Base-by-base conservation (phyloP, 2,113 vertebrate genomes). In the Labrus mixtus region DNA sequence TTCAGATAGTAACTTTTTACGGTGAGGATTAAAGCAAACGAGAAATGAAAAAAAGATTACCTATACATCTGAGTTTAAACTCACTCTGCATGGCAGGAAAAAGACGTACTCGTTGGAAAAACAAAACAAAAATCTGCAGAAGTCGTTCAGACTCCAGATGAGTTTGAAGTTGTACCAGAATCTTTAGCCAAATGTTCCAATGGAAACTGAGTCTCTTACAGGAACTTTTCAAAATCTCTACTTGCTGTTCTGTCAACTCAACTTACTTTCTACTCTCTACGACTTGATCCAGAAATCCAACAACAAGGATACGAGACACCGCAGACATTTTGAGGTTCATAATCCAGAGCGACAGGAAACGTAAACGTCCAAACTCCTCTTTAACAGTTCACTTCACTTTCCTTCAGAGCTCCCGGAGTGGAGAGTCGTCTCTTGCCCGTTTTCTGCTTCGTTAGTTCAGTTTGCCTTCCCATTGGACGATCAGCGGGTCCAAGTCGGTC, bases 401-500 rank as follows among this genome's bases (percentile, higher is more conserved):
- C 16, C 1, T 5, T 0, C 11, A 0, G n/a, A 45, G 6, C 54
- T 39, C 10, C 15, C 3, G 17, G 17, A 17, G 17, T 2, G 17
- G 17, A 17, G 17, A 19, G 1, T 23, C 3, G 9, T 22, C 15
- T 22, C 19, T 23, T 0, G 15, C 20, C 19, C 15, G 12, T 39
- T 1, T 1, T 11, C 19, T 22, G n/a, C 10, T 43, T 80, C 50
- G 41, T 51, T 17, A 29, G 20, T 6, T 39, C 39, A 15, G 66
- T 15, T 8, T 37, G 36, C 0, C 11, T 50, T 23, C 73, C 64
- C 39, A 82, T 56, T 66, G 61, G 60, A 60, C 16, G 62, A 51
- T 53, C 45, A 37, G 45, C 54, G 12, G 41, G 57, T 56, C 61
- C 53, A 15, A 20, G 43, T 15, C 19, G 16, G 46, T 20, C 25